A percentile compares a stretch with the other conserved stretches of the same genome.
phyloP scores from a whole-genome alignment of 2,113 vertebrate species.

The Cathartes aura region DNA sequence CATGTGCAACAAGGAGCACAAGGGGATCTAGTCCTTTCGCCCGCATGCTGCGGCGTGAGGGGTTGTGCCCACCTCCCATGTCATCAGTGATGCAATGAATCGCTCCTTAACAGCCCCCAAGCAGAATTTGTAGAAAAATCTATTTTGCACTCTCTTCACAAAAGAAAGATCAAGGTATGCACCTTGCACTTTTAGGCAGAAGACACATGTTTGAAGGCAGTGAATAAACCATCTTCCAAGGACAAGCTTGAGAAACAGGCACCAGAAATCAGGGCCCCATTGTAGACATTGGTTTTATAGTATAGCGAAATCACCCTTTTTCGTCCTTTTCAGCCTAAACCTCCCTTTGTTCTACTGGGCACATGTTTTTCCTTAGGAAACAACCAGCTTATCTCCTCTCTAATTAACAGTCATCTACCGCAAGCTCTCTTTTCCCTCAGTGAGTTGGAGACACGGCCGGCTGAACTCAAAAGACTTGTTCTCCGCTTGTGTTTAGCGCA shows the following conservation, averaged over 20 bases:
- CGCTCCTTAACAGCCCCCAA: background rate
- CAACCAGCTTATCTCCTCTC: background rate
- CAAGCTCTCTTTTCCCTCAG: background rate
- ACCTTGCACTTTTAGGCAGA: background rate
- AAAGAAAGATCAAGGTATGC: background rate
- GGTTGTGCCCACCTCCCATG: background rate
- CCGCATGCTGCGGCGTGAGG: accelerated
- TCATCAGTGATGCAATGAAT: background rate
- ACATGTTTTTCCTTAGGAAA: background rate
- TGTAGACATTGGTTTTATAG: background rate
- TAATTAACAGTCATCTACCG: background rate
- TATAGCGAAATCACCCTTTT: background rate
- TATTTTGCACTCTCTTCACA: background rate
- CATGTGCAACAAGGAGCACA: background rate
- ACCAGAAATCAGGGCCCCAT: background rate
- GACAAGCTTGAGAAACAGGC: background rate
- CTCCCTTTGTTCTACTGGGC: background rate
- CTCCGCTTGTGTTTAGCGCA: accelerated
- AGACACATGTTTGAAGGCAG: background rate
- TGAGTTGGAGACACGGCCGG: accelerated
- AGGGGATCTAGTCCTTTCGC: background rate
- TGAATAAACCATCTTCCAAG: background rate
- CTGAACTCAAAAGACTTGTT: background rate
- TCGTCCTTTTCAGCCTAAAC: background rate
- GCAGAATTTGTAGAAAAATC: background rate